Percentiles rank a stretch among this genome's conserved stretches.
phyloP scores from a whole-genome alignment of 64 coral and sea anemone species.

The Porites australiensis region DNA sequence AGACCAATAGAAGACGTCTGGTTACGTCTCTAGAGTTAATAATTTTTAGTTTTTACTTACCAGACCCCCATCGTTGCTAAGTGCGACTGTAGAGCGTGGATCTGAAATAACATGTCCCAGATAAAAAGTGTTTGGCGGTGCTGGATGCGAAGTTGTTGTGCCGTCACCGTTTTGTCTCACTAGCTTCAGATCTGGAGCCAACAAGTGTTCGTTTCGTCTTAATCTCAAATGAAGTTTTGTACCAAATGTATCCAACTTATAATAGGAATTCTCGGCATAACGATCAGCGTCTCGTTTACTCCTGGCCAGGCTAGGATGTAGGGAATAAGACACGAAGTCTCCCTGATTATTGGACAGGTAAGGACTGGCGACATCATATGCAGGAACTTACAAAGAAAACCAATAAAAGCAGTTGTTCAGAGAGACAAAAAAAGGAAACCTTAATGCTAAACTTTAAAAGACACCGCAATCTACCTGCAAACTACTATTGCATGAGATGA shows the following conservation, averaged over 20 bases:
- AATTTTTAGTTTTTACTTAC: slow-evolving; percentile 12
- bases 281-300: background rate
- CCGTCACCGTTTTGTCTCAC: slow-evolving; percentile 25
- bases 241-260: slow-evolving; percentile 49
- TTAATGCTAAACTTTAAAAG: too few relatives aligned
- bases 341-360: slow-evolving; percentile 42
- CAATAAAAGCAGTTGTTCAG: background rate
- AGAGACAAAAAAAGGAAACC: too few relatives aligned
- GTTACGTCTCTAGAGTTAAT: too few relatives aligned
- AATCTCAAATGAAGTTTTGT: slow-evolving; percentile 47
- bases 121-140: slow-evolving; percentile 38
- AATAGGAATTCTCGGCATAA: background rate
- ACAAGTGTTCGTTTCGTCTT: slow-evolving; percentile 31
- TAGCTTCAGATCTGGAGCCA: slow-evolving; percentile 1
- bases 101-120: slow-evolving; percentile 49
- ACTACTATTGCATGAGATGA: too few relatives aligned
- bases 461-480: too few relatives aligned
- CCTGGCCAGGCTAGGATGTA: slow-evolving; percentile 5
- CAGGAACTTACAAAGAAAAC: slow-evolving; percentile 41
- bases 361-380: slow-evolving; percentile 52
- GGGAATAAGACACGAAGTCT: slow-evolving; percentile 32
- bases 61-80: slow-evolving; percentile 49
- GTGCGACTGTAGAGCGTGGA: slow-evolving; percentile 42
- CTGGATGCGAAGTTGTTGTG: background rate
- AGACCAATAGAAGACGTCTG: too few relatives aligned